Percentiles rank a stretch among this genome's conserved stretches.
phyloP scores from a whole-genome alignment of 53 echinoderm and acorn worm genomes.

The Holothuria leucospilota region DNA sequence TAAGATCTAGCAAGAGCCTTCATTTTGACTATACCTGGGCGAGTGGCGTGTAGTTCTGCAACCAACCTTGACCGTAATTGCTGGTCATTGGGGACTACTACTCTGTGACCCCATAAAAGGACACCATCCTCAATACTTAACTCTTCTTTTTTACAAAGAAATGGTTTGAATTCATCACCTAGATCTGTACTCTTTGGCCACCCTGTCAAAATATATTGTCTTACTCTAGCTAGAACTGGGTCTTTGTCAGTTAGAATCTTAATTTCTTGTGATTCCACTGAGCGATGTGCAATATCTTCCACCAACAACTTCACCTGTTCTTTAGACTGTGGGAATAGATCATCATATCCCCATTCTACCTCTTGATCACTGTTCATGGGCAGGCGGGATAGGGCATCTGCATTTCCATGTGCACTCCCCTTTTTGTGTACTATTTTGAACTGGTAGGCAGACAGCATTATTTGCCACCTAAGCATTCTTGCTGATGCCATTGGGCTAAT shows the following conservation, averaged over 20 bases:
- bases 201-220: not conserved
- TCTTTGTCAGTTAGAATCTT: conserved; percentile 13
- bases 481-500: conserved; percentile 60
- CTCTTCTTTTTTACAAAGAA: conserved; percentile 15
- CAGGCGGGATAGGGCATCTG: conserved; percentile 52
- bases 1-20: too few relatives aligned
- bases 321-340: not conserved
- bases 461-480: conserved; percentile 67
- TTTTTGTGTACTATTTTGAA: conserved; percentile 55
- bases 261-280: conserved; percentile 6
- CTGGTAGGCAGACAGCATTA: conserved; percentile 63
- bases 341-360: not conserved
- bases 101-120: conserved; percentile 47
- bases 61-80: conserved; percentile 29
- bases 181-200: conserved; percentile 28
- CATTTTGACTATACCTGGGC: too few relatives aligned
- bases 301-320: not conserved
- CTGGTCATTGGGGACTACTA: conserved; percentile 31
- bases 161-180: conserved; percentile 20
- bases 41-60: conserved; percentile 55
- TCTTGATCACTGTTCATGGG: conserved; percentile 22
- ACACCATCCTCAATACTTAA: conserved; percentile 34
- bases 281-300: too few relatives aligned
- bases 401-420: conserved; percentile 21
- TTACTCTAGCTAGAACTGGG: not conserved